Conservation (phyloP, 1,140 invertebrate species). For the Zophobas atratus region DNA sequence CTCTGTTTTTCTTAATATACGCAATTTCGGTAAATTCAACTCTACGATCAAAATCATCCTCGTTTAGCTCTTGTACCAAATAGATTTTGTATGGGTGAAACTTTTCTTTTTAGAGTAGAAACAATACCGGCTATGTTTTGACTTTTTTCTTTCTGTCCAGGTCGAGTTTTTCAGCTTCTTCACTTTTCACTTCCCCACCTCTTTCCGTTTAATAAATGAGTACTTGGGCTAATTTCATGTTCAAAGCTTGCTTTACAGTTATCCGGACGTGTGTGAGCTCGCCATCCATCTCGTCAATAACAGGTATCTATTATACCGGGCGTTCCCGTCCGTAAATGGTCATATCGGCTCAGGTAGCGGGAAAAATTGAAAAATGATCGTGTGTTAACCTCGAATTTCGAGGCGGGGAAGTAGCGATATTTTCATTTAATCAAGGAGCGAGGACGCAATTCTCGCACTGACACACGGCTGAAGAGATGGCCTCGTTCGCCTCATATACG, state of each 20-base stretch:
- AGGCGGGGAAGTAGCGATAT: conserved; percentile 19
- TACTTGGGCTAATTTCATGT: conserved; percentile 16
- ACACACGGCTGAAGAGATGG: conserved; percentile 42
- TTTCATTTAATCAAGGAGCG: conserved; percentile 34
- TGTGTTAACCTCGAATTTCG: conserved; percentile 32
- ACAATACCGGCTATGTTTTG: no score
- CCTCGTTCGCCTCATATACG: conserved; percentile 52
- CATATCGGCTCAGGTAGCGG: conserved; percentile 5
- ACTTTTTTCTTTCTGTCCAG: no score
- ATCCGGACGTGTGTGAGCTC: conserved; percentile 23
- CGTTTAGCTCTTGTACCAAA: no score
- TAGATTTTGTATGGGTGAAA: no score
- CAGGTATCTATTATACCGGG: conserved; percentile 35
- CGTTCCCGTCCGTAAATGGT: conserved; percentile 29
- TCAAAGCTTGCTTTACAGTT: conserved; percentile 24
- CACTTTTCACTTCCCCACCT: no score
- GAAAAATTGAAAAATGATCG: conserved; percentile 35
- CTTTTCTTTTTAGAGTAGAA: no score
- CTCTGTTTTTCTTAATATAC: no score
- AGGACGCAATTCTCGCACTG: conserved; percentile 1
- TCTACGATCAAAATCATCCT: no score
- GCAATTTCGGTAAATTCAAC: no score
- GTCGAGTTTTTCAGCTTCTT: no score
- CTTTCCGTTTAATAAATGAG: neutral
- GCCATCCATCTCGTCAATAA: conserved; percentile 36